Conservation (phyloP, 2,113 vertebrate species). For the Antechinus stuartii region DNA sequence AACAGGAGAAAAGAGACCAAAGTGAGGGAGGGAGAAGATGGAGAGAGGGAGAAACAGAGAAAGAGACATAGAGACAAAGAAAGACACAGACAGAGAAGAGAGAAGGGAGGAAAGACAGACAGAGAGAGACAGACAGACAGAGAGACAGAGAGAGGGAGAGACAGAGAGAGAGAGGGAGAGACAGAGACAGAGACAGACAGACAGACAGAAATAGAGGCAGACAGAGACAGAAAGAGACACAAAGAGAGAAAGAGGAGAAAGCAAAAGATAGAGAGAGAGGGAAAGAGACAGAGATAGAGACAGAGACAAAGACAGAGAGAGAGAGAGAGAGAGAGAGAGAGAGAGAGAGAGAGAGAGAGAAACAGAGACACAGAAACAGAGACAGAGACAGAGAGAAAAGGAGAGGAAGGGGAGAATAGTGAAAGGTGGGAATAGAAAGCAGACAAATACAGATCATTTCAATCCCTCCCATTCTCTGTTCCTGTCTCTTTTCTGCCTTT, state of each 20-base stretch:
- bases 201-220: not conserved
- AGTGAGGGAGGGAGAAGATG: not conserved
- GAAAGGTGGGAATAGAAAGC: too few relatives aligned
- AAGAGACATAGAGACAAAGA: not conserved
- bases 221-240: not conserved
- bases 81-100: not conserved
- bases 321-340: not conserved
- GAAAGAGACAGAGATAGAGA: not conserved
- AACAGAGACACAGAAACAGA: not conserved
- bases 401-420: too few relatives aligned
- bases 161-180: not conserved
- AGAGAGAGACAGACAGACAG: too few relatives aligned
- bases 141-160: not conserved
- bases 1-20: too few relatives aligned
- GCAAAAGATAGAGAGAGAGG: not conserved
- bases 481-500: not conserved
- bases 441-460: too few relatives aligned
- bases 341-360: not conserved
- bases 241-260: not conserved
- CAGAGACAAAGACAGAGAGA: not conserved
- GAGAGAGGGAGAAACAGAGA: not conserved
- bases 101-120: not conserved
- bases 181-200: not conserved
- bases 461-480: not conserved
- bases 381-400: too few relatives aligned